These are phyloP conservation scores for Pipistrellus kuhlii DNA, from an alignment of 2,797 vertebrate genomes.

Conservation along the genomic window DNA sequence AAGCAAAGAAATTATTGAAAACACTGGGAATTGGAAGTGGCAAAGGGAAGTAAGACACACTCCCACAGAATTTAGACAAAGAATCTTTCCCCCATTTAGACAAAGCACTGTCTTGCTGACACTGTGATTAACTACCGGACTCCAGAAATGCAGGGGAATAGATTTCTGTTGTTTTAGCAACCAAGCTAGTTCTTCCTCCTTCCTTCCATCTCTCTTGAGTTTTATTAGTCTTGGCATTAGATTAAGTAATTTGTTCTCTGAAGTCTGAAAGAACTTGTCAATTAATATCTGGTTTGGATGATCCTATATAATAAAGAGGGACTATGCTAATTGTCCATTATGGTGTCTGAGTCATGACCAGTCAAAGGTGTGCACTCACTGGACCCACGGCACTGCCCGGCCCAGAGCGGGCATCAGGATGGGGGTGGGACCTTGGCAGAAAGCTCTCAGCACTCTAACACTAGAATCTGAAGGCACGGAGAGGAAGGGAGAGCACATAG, in stretches of 20 bases:
- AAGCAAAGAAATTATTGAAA: not conserved
- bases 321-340: too few species aligned
- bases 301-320: not conserved
- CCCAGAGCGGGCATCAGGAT: too few species aligned
- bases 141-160: not conserved
- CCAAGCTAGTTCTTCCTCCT: not conserved
- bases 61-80: too few species aligned
- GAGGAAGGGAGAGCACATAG: too few species aligned
- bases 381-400: too few species aligned
- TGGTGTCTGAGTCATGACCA: too few species aligned
- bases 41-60: not conserved
- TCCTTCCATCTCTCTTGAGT: not conserved
- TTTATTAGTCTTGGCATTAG: not conserved
- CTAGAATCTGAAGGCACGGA: too few species aligned
- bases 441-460: too few species aligned
- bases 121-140: not conserved
- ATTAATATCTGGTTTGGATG: not conserved
- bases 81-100: not conserved
- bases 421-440: too few species aligned
- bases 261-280: not conserved
- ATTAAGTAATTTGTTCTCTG: not conserved
- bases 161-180: not conserved
- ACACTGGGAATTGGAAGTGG: not conserved
- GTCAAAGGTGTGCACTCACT: too few species aligned
- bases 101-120: not conserved